Conservation (phyloP, 92 coral and sea anemone species). For the Bergia puertoricense region DNA sequence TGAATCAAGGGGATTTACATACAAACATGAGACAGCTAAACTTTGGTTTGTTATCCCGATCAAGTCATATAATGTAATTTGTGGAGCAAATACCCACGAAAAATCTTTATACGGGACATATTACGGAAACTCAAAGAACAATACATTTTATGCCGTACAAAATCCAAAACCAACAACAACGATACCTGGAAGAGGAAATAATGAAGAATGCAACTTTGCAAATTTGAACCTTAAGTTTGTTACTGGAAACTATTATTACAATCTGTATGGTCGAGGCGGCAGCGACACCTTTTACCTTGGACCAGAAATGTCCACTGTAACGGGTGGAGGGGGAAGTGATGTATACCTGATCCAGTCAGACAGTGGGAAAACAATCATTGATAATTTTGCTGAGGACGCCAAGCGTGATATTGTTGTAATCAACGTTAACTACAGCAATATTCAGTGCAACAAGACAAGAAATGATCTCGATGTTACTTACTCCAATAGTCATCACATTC, state of each 20-base stretch:
- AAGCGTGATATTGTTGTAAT: conserved; percentile 45
- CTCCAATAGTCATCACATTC: conserved; percentile 56
- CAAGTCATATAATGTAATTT: conserved; percentile 45
- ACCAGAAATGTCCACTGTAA: conserved; percentile 51
- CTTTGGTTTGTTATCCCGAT: conserved; percentile 28
- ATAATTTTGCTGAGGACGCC: conserved; percentile 52
- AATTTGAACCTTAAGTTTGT: too few species aligned
- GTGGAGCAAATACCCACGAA: conserved; percentile 34
- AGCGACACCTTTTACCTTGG: conserved; percentile 62
- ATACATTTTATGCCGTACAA: conserved; percentile 48
- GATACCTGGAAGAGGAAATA: too few species aligned
- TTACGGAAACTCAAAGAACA: conserved; percentile 42
- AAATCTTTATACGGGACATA: conserved; percentile 32
- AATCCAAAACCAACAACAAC: neutral
- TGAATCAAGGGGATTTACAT: too few species aligned
- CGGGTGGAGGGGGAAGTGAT: conserved; percentile 60
- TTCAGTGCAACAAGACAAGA: conserved; percentile 40
- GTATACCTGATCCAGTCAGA: conserved; percentile 52
- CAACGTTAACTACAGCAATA: conserved; percentile 42
- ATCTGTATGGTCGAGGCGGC: conserved; percentile 68
- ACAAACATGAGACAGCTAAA: too few species aligned
- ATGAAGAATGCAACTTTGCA: too few species aligned
- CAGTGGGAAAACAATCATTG: conserved; percentile 59
- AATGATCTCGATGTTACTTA: conserved; percentile 48
- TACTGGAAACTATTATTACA: conserved; percentile 57